These are phyloP conservation scores for Drosophila fulvimacula DNA, from an alignment of 2,888 invertebrate species.

Conservation along the genomic window DNA sequence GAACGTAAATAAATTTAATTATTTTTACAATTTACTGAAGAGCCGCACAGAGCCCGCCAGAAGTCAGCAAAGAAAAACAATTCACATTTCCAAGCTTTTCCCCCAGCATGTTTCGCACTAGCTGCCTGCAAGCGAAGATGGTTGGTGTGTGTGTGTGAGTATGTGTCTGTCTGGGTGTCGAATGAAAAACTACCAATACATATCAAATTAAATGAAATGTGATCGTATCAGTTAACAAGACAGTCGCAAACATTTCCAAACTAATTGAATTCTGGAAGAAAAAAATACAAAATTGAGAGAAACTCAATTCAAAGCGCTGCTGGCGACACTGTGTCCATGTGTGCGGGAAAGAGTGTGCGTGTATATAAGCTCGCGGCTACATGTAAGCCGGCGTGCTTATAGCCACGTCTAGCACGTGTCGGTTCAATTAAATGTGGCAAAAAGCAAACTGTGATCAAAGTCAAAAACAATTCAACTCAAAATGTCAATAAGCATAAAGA, in stretches of 20 bases:
- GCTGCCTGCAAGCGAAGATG: constrained; percentile 26
- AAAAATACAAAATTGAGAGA: constrained; percentile 36
- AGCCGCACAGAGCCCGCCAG: constrained; percentile 28
- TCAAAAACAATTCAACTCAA: constrained; percentile 28
- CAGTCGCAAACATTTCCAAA: constrained; percentile 45
- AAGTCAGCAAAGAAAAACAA: constrained; percentile 75
- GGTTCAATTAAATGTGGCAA: constrained; percentile 22
- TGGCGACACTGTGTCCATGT: constrained; percentile 32
- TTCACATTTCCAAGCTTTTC: constrained; percentile 51
- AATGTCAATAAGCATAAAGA: constrained; percentile 17
- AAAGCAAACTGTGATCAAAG: constrained; percentile 48
- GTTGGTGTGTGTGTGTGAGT: background rate
- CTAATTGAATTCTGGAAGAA: constrained; percentile 68
- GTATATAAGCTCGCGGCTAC: constrained; percentile 28
- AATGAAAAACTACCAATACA: constrained; percentile 55
- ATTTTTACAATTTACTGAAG: constrained; percentile 70
- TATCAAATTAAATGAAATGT: constrained; percentile 42
- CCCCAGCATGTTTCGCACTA: constrained; percentile 23
- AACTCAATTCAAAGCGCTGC: constrained; percentile 67
- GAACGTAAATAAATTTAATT: constrained; percentile 76
- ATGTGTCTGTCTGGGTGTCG: constrained; percentile 10
- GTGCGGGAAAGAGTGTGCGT: background rate
- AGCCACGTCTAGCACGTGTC: constrained; percentile 32
- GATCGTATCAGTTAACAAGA: constrained; percentile 44
- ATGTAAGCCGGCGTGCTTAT: constrained; percentile 16